Evolutionary conservation across 37 sponge, comb jelly and placozoan genomes (phyloP).

Genomic region (Bolinopsis microptera): DNA sequence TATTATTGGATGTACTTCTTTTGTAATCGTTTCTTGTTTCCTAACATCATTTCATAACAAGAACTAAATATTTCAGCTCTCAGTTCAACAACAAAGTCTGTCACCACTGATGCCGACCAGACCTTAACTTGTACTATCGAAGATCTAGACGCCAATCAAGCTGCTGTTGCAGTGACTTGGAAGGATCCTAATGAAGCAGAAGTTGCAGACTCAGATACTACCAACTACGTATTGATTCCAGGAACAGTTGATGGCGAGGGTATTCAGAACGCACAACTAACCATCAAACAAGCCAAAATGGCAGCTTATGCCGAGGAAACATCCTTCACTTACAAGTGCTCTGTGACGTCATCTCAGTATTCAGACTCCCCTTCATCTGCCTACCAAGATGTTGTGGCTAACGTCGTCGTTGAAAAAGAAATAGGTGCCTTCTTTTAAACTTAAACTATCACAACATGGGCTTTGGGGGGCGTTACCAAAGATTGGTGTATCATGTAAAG

Average conservation of each 20-base stretch:
- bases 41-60: too few relatives aligned
- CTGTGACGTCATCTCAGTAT: not conserved
- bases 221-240: not conserved
- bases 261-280: not conserved
- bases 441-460: too few relatives aligned
- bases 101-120: not conserved
- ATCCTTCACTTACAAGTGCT: not conserved
- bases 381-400: not conserved
- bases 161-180: not conserved
- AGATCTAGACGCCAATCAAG: not conserved
- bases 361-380: not conserved
- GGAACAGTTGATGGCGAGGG: not conserved
- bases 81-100: not conserved
- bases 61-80: not conserved
- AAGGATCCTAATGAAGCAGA: not conserved
- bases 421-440: too few relatives aligned
- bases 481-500: too few relatives aligned
- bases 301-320: not conserved
- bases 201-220: not conserved
- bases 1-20: too few relatives aligned
- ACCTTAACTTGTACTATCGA: not conserved
- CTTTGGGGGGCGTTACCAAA: too few relatives aligned
- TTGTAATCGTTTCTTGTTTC: too few relatives aligned
- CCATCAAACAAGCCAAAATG: not conserved
- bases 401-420: too few relatives aligned